A percentile compares a stretch with the other conserved stretches of the same genome.
phyloP scores from a whole-genome alignment of 2,888 invertebrate genomes.

The Theretra japonica region DNA sequence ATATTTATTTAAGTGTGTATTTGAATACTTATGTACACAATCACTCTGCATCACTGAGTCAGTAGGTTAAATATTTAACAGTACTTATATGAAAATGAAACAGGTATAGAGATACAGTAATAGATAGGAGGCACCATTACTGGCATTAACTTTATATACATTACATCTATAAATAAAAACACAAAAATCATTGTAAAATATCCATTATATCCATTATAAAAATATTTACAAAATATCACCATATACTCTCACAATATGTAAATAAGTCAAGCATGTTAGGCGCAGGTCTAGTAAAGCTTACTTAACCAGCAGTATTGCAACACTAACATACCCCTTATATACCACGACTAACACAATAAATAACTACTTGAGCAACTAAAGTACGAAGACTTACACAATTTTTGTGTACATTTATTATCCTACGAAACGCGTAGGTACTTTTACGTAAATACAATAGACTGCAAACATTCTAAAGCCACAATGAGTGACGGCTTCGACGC shows the following conservation, averaged over 20 bases:
- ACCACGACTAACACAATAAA: conserved; percentile 45
- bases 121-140: no score
- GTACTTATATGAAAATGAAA: no score
- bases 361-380: conserved; percentile 60
- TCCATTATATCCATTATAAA: conserved; percentile 28
- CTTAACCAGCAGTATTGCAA: conserved; percentile 5
- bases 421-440: conserved; percentile 63
- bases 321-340: conserved; percentile 10
- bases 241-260: conserved; percentile 30
- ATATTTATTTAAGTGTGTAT: neutral
- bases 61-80: no score
- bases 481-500: neutral
- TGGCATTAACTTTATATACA: neutral
- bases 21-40: neutral
- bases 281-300: neutral
- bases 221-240: conserved; percentile 53
- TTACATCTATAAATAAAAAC: conserved; percentile 16
- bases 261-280: conserved; percentile 12
- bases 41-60: no score
- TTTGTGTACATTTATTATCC: conserved; percentile 56
- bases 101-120: no score
- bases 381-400: conserved; percentile 42
- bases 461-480: conserved; percentile 41
- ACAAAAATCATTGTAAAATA: conserved; percentile 26
- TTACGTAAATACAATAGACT: conserved; percentile 39